phyloP scores from a whole-genome alignment of 2,113 vertebrate species.

The Chrysochloris asiatica region DNA sequence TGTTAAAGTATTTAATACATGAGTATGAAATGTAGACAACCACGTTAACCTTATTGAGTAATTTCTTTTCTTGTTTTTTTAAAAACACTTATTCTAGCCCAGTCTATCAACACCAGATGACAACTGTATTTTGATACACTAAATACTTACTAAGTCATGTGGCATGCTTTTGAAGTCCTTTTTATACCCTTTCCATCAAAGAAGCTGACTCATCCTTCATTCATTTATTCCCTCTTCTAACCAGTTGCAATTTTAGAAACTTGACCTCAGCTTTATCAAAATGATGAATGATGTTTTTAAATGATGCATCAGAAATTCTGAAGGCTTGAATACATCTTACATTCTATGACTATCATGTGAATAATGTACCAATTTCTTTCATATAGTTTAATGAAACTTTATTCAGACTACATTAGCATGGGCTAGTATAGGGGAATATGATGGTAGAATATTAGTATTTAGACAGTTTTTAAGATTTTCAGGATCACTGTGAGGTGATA shows the following conservation, averaged over 20 bases:
- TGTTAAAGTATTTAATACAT: constrained; percentile 67
- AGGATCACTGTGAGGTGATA: too few species aligned
- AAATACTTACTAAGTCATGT: constrained; percentile 67
- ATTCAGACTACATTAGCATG: not conserved
- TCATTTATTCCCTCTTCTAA: constrained; percentile 72
- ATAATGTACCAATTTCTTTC: constrained; percentile 17
- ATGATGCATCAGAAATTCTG: constrained; percentile 37
- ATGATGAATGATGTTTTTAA: constrained; percentile 57
- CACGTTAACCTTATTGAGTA: constrained; percentile 63
- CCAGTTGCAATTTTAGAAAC: constrained; percentile 72
- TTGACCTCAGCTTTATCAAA: constrained; percentile 64
- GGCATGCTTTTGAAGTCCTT: constrained; percentile 69
- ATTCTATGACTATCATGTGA: constrained; percentile 7
- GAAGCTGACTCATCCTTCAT: constrained; percentile 72
- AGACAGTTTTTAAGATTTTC: constrained; percentile 7
- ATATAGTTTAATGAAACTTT: constrained; percentile 56
- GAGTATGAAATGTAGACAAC: constrained; percentile 62
- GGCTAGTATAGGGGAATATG: constrained; percentile 38
- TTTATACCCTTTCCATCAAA: constrained; percentile 65
- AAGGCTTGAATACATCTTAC: constrained; percentile 18
- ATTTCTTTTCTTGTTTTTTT: constrained; percentile 14
- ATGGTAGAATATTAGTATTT: constrained; percentile 23
- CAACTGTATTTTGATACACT: constrained; percentile 68
- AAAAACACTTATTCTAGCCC: constrained; percentile 55
- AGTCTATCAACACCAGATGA: constrained; percentile 52